Evolutionary conservation across 2,888 invertebrate species (phyloP), one percentile per base, ranked within the genome.

Genomic region (Chrysotoxum bicinctum): DNA sequence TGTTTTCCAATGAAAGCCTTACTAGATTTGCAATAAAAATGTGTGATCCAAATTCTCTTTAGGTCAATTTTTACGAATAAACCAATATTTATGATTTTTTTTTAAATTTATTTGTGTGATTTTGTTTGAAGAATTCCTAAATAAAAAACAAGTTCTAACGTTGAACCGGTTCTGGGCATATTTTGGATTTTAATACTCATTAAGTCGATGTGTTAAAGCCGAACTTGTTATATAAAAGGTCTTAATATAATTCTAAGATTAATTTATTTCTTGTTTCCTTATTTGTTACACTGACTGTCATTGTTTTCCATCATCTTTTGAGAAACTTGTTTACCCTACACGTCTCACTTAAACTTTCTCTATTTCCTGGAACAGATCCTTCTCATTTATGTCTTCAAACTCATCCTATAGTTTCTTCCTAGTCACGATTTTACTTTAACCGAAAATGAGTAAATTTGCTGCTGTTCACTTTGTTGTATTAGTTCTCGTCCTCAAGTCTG

Each of bases 341-440:
- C 50, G 23, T 50, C 23, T 50, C 23, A 14, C 23, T 50, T 50
- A 50, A 50, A 50, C 50, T 50, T 50, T 50, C 50, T 50, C 50
- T 26, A 50, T 50, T 50, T 50, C 23, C 50, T 50, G n/a, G 50
- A 50, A 50, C 23, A 50, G 50, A 50, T 50, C 50, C 23, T 23
- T 50, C 14, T 23, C 23, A 50, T 50, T 50, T 50, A 50, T 45
- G 16, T 45, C 45, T 45, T 19, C 10, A 19, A 45, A 45, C 45
- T 45, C 19, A 19, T 45, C 45, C 10, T 19, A 10, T 12, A 50
- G 23, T 23, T 50, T 50, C 23, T 23, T 50, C 50, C 14, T 23
- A 50, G 50, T 50, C 50, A 50, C 50, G 50, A 50, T 50, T 50
- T 50, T 50, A 23, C 23, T 50, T 50, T 14, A 50, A 50, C 50